Conservation (phyloP, 2,888 invertebrate species). For the Pachydiplax longipennis region DNA sequence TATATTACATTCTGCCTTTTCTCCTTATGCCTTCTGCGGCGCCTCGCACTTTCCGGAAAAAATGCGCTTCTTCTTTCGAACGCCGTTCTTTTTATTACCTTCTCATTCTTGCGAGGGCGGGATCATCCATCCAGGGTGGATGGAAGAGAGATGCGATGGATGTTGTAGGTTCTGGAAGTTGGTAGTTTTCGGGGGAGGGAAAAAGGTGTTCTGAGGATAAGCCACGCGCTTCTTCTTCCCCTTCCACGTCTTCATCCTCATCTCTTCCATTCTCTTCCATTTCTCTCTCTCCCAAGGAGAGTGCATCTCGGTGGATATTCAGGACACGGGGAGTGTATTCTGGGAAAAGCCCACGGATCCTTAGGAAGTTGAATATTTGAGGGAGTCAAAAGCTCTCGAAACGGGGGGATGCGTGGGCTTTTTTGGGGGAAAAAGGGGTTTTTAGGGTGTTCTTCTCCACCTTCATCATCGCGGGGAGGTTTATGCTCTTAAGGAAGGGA, state of each 20-base stretch:
- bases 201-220: background rate
- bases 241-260: background rate
- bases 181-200: background rate
- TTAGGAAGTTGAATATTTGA: slow-evolving; percentile 41
- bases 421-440: background rate
- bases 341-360: slow-evolving; percentile 25
- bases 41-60: background rate
- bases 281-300: background rate
- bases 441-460: too few relatives aligned
- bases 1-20: background rate
- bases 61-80: background rate
- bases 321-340: slow-evolving; percentile 5
- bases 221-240: background rate
- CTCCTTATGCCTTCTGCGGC: background rate
- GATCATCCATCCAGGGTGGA: slow-evolving; percentile 27
- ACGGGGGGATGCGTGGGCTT: background rate
- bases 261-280: background rate
- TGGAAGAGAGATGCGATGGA: background rate
- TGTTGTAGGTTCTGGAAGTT: background rate
- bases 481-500: too few relatives aligned
- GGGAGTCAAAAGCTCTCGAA: slow-evolving; percentile 25
- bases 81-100: slow-evolving; percentile 4
- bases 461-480: too few relatives aligned
- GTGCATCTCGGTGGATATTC: background rate
- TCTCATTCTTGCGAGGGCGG: background rate